phyloP scores from a whole-genome alignment of 1,140 invertebrate species.

The Heliconius hewitsoni region DNA sequence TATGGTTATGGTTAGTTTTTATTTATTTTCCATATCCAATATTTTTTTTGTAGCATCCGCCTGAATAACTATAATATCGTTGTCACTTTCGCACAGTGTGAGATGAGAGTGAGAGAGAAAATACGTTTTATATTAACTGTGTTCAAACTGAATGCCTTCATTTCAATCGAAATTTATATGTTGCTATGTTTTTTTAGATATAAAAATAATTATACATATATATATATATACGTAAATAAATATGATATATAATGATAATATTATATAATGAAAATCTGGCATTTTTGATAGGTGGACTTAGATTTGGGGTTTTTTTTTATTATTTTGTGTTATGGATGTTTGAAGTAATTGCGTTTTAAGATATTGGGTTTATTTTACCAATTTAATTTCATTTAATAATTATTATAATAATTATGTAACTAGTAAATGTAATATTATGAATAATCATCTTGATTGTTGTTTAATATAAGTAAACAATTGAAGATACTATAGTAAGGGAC shows the following conservation, averaged over 20 bases:
- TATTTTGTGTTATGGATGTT: neutral
- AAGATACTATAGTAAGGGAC: neutral
- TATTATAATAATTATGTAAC: neutral
- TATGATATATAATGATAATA: neutral
- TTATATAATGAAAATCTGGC: neutral
- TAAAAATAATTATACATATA: constrained; percentile 15
- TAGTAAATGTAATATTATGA: neutral
- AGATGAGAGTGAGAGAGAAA: neutral
- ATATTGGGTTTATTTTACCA: neutral
- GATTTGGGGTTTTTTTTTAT: neutral
- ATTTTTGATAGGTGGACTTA: neutral
- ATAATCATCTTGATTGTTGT: too few species aligned
- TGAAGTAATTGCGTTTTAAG: neutral
- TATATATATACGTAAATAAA: constrained; percentile 1
- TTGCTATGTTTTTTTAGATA: constrained; percentile 14
- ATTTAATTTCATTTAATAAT: neutral
- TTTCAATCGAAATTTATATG: constrained; percentile 16
- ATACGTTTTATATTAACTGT: neutral
- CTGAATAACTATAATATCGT: neutral
- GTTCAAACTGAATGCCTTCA: neutral
- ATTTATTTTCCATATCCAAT: too few species aligned
- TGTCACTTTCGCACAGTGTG: neutral
- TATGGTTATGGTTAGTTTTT: too few species aligned
- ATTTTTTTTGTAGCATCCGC: too few species aligned
- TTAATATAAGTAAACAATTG: too few species aligned